Evolutionary conservation across 2,888 invertebrate species (phyloP), one percentile per base, ranked within the genome.

Genomic region (Cremastinae sp.): DNA sequence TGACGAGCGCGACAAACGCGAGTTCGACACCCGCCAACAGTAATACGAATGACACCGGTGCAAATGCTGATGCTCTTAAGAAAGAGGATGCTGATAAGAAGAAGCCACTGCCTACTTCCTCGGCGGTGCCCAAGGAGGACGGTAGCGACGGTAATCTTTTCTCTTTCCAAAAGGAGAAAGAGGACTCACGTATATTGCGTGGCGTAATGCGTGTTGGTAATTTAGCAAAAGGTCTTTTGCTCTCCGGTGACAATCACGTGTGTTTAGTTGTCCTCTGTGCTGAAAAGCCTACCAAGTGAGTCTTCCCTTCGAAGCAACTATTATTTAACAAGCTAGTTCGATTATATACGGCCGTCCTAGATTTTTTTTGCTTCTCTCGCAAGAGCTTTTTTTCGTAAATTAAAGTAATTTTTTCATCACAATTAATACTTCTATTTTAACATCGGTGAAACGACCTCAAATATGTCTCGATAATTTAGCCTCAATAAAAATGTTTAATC

Each of bases 181-280:
- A 93, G 79, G 92, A 91, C 72, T 84, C 88, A 0, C 93, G 98
- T 76, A 94, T 96, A 81, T 92, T 99, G 53, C 97, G 98, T 90
- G 98, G 98, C 74, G 98, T 98, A 28, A 98, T 98, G 97, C 94
- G 98, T 79, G 98, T 98, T 53, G 98, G 98, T 65, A 95, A 96
- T 87, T 91, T 97, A 65, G 96, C 96, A 58, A 97, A 97, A 88
- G 96, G 97, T 45, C 93, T 99, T 76, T 92, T 99, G 85, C 92
- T 99, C 20, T 94, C 95, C 80, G 97, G 97, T 4, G 98, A 99
- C 91, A 94, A 94, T 78, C 93, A 94, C 86, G 97, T 99, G 70
- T 95, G 97, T 83, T 92, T 99, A 78, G 98, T 99, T 41, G 97
- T 99, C 66, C 92, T 99, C 70, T 98, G 98, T 90, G 95, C 97